Base-by-base conservation (phyloP, 2,888 invertebrate species). In the Apodemia mormo region DNA sequence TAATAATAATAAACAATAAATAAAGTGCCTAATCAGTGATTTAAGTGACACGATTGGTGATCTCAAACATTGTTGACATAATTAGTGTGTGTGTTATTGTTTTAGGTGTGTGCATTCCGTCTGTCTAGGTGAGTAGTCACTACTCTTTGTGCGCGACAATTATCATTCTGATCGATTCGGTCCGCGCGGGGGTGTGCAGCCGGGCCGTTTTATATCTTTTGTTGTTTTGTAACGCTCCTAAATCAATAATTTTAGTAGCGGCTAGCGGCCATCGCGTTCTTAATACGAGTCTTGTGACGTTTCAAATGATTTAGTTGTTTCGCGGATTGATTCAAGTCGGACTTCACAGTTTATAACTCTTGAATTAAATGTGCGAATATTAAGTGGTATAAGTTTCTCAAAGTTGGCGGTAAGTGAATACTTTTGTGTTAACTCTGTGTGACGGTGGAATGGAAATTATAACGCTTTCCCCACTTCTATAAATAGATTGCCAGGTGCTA, bases 121-220 rank as follows among this genome's bases (percentile, higher is more conserved):
- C 81, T 86, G 88, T 85, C 87, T 90, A 90, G 91, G 89, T 90
- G 89, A 91, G 92, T 91, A 88, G 87, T 87, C 85, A 85, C 81
- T 84, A 86, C 86, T 89, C 89, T 90, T 91, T 92, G 92, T 92
- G 92, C 88, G 90, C 89, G 92, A 93, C 93, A 93, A 92, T 93
- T 92, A 93, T 93, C 92, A 91, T 91, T 90, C 80, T 81, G 81
- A 92, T 92, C 92, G 92, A 92, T 92, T 92, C 90, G 85, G 84
- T 80, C 84, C 78, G 90, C 87, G 90, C 88, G 91, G 88, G 90
- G 89, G 91, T 85, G 89, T 85, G 88, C 87, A 84, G 84, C 83
- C 85, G 84, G 87, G 81, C 85, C 86, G 88, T 90, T 91, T 91
- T 90, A 89, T 92, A 90, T 92, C 90, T 92, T 93, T 92, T 92